A percentile compares a stretch with the other conserved stretches of the same genome.
phyloP scores from a whole-genome alignment of 2,113 vertebrate species.

The Chunga burmeisteri region DNA sequence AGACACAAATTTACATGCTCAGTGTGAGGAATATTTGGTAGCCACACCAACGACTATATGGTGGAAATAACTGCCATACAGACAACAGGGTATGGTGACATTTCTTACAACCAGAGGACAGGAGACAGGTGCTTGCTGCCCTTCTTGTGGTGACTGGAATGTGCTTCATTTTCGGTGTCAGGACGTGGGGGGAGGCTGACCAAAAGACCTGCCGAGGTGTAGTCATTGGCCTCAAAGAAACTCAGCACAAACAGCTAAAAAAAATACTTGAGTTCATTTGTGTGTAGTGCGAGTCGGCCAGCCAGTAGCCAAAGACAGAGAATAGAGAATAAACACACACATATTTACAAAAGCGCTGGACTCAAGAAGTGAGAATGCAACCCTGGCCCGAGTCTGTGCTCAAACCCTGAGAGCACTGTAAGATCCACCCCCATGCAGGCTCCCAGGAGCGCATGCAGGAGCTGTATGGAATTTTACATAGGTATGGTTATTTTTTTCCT shows the following conservation, averaged over 20 bases:
- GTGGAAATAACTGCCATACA: not conserved
- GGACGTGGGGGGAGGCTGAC: not conserved
- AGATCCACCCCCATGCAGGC: not conserved
- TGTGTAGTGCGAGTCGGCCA: conserved; percentile 13
- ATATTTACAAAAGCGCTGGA: conserved; percentile 52
- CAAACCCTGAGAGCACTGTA: not conserved
- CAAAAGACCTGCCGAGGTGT: not conserved
- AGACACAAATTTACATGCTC: conserved; percentile 25
- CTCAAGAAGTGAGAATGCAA: conserved; percentile 30
- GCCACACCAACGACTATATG: conserved; percentile 16
- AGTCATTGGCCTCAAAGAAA: conserved; percentile 45
- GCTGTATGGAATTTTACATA: not conserved
- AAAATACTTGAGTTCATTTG: conserved; percentile 31
- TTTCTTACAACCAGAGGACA: not conserved
- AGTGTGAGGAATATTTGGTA: conserved; percentile 28
- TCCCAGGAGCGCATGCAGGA: conserved; percentile 32
- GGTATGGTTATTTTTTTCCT: not conserved
- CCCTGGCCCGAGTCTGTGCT: conserved; percentile 1
- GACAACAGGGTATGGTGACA: not conserved
- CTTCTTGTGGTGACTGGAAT: conserved; percentile 51
- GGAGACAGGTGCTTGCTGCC: not conserved
- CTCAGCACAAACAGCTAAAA: conserved; percentile 29
- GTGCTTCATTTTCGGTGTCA: conserved; percentile 9
- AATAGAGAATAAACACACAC: conserved; percentile 11
- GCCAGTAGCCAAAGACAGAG: conserved; percentile 47